Conservation (phyloP, 2,888 invertebrate genomes). For the Hymenopus coronatus region DNA sequence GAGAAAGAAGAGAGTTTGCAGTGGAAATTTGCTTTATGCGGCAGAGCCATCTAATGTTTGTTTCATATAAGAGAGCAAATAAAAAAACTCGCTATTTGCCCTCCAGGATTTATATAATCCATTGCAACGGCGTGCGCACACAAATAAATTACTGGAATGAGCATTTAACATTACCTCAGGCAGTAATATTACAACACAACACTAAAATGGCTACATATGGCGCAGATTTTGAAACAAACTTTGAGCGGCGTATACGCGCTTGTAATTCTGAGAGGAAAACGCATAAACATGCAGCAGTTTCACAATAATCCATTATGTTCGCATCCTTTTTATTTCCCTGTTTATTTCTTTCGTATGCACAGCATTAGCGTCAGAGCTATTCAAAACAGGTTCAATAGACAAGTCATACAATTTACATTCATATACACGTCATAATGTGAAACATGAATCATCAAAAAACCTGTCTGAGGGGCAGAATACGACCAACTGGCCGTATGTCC, state of each 20-base stretch:
- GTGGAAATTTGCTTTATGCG: not conserved
- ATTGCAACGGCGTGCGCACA: not conserved
- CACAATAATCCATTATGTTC: not conserved
- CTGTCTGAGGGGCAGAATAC: not conserved
- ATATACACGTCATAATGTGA: not conserved
- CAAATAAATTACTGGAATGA: not conserved
- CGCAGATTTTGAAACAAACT: not conserved
- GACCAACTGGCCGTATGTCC: not conserved
- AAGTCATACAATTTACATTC: not conserved
- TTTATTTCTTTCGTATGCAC: not conserved
- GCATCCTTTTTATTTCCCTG: not conserved
- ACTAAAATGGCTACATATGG: not conserved
- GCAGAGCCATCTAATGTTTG: not conserved
- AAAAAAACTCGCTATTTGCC: not conserved
- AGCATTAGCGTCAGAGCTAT: not conserved
- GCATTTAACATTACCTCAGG: not conserved
- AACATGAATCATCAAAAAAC: not conserved
- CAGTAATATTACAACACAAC: not conserved
- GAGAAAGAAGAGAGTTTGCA: not conserved
- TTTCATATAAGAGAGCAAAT: not conserved
- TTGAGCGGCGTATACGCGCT: not conserved
- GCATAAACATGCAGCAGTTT: not conserved
- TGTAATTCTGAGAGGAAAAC: not conserved
- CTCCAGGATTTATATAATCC: not conserved
- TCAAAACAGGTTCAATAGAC: not conserved